These are phyloP conservation scores for Sialis fuliginosa DNA, from an alignment of 2,888 invertebrate species.

Conservation along the genomic window DNA sequence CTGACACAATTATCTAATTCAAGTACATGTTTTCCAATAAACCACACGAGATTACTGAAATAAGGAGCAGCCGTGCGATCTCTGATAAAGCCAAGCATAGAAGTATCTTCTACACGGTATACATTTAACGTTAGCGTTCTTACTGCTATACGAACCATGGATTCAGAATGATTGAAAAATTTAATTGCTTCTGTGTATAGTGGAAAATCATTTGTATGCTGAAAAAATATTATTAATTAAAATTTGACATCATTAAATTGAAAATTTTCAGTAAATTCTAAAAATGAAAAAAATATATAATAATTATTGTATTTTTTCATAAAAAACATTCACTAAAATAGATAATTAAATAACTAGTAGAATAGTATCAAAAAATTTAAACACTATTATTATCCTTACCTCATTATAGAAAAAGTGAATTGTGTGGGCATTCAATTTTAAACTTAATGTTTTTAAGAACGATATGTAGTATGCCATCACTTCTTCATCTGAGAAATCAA, in stretches of 20 bases:
- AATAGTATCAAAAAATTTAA: too few species aligned
- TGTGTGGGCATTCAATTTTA: constrained; percentile 94
- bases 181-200: constrained; percentile 98
- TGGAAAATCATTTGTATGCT: constrained; percentile 98
- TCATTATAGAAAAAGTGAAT: constrained; percentile 99
- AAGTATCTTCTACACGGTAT: constrained; percentile 81
- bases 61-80: constrained; percentile 96
- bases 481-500: constrained; percentile 99
- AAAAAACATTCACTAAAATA: too few species aligned
- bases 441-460: constrained; percentile 92
- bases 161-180: constrained; percentile 97
- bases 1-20: constrained; percentile 90
- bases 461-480: constrained; percentile 99
- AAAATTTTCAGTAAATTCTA: too few species aligned
- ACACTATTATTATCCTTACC: constrained; percentile 31
- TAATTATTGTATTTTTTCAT: too few species aligned
- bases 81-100: constrained; percentile 88
- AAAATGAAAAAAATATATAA: too few species aligned
- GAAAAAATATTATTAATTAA: constrained; percentile 16
- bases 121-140: constrained; percentile 95
- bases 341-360: too few species aligned
- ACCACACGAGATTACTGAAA: constrained; percentile 97
- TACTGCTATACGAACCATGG: constrained; percentile 98
- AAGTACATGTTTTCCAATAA: constrained; percentile 92
- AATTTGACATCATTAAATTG: constrained; percentile 4